Evolutionary conservation across 2,888 invertebrate genomes (phyloP), one percentile per base, ranked within the genome.

Genomic region (Carterocephalus palaemon): DNA sequence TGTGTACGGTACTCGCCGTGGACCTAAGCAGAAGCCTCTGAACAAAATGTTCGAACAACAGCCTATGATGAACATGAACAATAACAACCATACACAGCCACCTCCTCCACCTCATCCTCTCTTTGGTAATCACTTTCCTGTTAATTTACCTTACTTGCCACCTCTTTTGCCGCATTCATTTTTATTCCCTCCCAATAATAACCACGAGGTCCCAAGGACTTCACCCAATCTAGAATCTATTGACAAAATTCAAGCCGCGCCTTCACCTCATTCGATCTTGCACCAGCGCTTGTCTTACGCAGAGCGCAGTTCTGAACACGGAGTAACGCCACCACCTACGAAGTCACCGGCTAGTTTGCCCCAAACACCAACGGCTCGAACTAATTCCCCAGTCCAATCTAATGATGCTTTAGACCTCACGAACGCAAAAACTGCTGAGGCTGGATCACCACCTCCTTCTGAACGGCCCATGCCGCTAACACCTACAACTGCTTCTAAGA

Each of bases 1-100:
- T 71, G 93, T 97, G 0, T 96, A 96, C 64, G 96, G 97, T 17
- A 95, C 95, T 0, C 88, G 96, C 2, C 89, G 97, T 1, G 97
- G 97, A 0, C 96, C 96, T 0, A 95, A 95, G 61, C 90, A 90
- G 54, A 84, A 86, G 46, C 68, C 82, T 0, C 52, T 79, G 19
- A 68, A 73, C 3, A 85, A 85, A 56, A 71, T 79, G 61, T 79
- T 75, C 29, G 83, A 84, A 12, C 75, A 73, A 31, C 73, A 71
- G 9, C 51, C 60, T 2, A 71, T 77, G 1, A 67, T 64, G 32
- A 38, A 20, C 31, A 59, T 52, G 13, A 22, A 36, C 28, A 65
- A 63, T 47, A 77, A 68, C 51, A 69, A 60, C 16, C 64, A 67
- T 12, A 64, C 76, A 26, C 68, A 70, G 19, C 67, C 70, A 5